phyloP scores from a whole-genome alignment of 23 tunicate species.

The Aplidium turbinatum region DNA sequence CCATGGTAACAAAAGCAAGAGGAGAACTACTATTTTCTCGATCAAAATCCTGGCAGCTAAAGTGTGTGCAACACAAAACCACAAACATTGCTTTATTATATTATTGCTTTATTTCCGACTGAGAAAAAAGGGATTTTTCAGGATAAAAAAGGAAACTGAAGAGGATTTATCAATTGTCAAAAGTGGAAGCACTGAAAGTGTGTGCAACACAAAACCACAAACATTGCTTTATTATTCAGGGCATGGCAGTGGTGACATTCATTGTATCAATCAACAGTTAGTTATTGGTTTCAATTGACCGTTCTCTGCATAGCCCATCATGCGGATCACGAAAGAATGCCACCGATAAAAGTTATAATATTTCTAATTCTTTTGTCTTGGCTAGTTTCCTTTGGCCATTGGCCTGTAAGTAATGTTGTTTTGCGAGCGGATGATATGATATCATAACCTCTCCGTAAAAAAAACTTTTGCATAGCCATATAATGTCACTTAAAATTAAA shows the following conservation, averaged over 20 bases:
- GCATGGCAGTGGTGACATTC: slow-evolving; percentile 88
- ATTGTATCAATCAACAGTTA: slow-evolving; percentile 89
- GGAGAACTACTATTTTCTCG: no score
- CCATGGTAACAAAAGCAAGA: no score
- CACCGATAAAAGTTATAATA: slow-evolving; percentile 33
- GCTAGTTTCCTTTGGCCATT: slow-evolving; percentile 42
- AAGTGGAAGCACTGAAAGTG: no score
- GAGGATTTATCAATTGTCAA: no score
- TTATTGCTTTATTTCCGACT: no score
- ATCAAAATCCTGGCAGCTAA: no score
- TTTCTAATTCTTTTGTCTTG: slow-evolving; percentile 58
- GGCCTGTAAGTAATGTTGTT: no score
- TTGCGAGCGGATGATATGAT: neutral
- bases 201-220: neutral
- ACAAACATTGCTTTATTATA: slow-evolving; percentile 16
- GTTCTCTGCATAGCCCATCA: slow-evolving; percentile 82
- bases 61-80: neutral
- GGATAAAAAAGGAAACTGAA: no score
- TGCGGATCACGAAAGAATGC: slow-evolving; percentile 46
- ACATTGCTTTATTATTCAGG: slow-evolving; percentile 50
- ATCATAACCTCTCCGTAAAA: neutral
- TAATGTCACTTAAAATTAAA: no score
- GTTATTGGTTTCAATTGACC: slow-evolving; percentile 80
- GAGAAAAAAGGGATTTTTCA: no score
- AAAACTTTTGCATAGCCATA: neutral